Base-by-base conservation (phyloP, 2,888 invertebrate species). In the Synergus itoensis region DNA sequence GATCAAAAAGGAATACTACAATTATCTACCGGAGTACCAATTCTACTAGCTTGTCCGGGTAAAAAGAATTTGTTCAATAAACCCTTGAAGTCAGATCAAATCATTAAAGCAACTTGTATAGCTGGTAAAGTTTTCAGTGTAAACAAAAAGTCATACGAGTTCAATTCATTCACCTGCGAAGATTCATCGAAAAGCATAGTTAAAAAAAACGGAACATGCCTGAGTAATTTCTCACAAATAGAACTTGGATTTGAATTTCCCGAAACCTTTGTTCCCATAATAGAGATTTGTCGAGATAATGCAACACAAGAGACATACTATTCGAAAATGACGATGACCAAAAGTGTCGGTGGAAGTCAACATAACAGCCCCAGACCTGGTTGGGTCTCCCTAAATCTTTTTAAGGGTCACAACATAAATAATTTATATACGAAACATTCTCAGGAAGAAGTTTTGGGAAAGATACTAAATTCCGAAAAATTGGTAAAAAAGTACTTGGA, bases 401-500 rank as follows among this genome's bases (percentile, higher is more conserved):
- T 73, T 21, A 11, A 36, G 5, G 36, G 7, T 36, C 5, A 41
- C 16, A 40, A 64, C 16, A 16, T 73, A 11, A 21, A 73, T 36
- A 9, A 3, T 53, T 73, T 36, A 1, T 73, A 73, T 5, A 73
- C 21, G 4, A 48, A 73, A 16, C 53, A 73, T 1, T 48, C 48
- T 36, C 73, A 73, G n/a, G 28, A 11, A 53, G 16, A n/a, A n/a
- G 4, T n/a, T 73, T 53, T 48, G n/a, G 11, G 1, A 11, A 16
- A 36, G 36, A 28, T 73, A 40, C 73, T 93, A 5, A 91, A 89
- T 36, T 92, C 90, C 5, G 65, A 67, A 4, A 60, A 89, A 64
- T 78, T 90, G 28, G 93, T 93, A 1, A 89, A 92, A 45, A 92
- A 92, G 83, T 94, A 94, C 84, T 90, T 95, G 4, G 93, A 93